A percentile compares a stretch with the other conserved stretches of the same genome.
These are phyloP conservation scores for Varanus komodoensis DNA, from an alignment of 2,113 vertebrate species.

Conservation along the genomic window DNA sequence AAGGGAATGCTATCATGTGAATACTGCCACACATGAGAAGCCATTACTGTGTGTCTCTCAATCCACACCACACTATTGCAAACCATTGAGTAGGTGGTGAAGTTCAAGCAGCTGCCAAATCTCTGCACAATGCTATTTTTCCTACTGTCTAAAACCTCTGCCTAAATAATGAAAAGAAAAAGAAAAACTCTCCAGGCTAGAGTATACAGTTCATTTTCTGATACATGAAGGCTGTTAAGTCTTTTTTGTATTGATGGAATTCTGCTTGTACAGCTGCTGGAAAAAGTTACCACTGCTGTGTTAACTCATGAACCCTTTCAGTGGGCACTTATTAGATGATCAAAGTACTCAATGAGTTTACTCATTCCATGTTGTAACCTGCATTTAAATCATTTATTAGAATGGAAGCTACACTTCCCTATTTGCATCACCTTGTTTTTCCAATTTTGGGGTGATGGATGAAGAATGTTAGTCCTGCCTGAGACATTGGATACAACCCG, in stretches of 20 bases:
- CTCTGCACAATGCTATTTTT: neutral
- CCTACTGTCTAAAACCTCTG: neutral
- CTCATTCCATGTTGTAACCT: neutral
- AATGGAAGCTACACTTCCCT: neutral
- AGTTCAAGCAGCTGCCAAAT: conserved; percentile 6
- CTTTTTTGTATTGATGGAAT: neutral
- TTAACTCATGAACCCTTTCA: neutral
- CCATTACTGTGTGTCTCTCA: neutral
- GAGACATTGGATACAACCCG: too few relatives aligned
- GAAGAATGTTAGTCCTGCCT: neutral
- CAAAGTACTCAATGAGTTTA: neutral
- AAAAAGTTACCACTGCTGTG: neutral
- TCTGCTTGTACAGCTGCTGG: neutral
- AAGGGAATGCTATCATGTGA: neutral
- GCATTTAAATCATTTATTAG: neutral
- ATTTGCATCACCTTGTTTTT: neutral
- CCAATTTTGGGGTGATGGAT: neutral
- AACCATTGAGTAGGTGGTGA: neutral
- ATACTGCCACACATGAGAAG: neutral
- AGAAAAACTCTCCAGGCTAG: neutral
- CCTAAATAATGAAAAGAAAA: conserved; percentile 4
- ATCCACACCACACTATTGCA: neutral
- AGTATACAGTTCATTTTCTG: neutral
- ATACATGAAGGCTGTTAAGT: neutral
- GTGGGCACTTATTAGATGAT: neutral